Evolutionary conservation across 2,888 invertebrate genomes (phyloP).

Genomic region (Harpalus rubripes): DNA sequence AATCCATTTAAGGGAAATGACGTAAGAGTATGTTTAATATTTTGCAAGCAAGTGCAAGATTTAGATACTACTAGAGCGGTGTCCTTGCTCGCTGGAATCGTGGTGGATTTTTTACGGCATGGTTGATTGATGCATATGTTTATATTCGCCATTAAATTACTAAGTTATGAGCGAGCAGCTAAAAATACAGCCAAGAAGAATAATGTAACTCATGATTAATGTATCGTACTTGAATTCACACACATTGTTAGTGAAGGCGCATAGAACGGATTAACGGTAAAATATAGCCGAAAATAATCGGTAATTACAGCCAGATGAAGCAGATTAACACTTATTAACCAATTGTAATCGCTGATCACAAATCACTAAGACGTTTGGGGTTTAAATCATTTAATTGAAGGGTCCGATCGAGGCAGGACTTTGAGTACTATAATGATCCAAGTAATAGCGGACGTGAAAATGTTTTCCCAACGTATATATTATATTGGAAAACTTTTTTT

Average conservation of each 20-base stretch:
- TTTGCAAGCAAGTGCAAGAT: slow-evolving; percentile 45
- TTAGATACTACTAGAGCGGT: slow-evolving; percentile 46
- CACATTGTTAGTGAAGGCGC: slow-evolving; percentile 24
- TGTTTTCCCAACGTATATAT: not conserved
- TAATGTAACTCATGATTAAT: slow-evolving; percentile 53
- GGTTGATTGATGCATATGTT: slow-evolving; percentile 51
- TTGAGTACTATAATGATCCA: slow-evolving; percentile 46
- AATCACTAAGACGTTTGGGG: slow-evolving; percentile 61
- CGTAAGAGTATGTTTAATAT: slow-evolving; percentile 31
- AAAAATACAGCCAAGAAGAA: slow-evolving; percentile 40
- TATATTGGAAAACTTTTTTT: no score
- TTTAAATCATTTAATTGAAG: slow-evolving; percentile 61
- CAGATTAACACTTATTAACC: slow-evolving; percentile 64
- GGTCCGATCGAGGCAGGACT: slow-evolving; percentile 52
- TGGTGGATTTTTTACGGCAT: slow-evolving; percentile 43
- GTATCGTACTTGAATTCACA: slow-evolving; percentile 12
- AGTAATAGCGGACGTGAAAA: slow-evolving; percentile 39
- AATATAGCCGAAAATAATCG: slow-evolving; percentile 62
- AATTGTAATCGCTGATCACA: slow-evolving; percentile 59
- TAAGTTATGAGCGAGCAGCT: slow-evolving; percentile 48
- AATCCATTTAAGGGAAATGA: slow-evolving; percentile 37
- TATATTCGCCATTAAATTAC: slow-evolving; percentile 51
- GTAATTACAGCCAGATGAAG: slow-evolving; percentile 48
- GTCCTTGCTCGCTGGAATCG: slow-evolving; percentile 41
- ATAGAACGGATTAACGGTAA: slow-evolving; percentile 43